phyloP scores from a whole-genome alignment of 2,888 invertebrate species.

The Cyclophora albipunctata region DNA sequence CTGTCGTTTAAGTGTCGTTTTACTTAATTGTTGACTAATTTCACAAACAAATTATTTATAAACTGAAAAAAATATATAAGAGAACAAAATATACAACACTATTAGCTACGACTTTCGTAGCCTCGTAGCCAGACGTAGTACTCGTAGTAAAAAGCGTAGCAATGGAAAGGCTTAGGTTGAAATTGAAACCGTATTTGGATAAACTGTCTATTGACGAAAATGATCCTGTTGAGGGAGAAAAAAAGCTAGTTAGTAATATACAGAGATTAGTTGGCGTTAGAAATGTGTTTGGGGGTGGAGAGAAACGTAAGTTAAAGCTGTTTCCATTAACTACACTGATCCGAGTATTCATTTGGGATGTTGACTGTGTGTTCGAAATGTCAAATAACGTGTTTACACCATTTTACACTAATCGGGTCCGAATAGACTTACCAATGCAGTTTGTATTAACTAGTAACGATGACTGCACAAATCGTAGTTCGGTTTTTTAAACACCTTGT shows the following conservation, averaged over 20 bases:
- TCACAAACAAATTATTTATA: background rate
- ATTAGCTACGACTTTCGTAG: background rate
- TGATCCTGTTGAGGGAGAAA: constrained; percentile 35
- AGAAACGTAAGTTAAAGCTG: constrained; percentile 10
- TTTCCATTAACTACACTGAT: no score
- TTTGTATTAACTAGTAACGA: no score
- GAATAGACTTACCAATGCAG: no score
- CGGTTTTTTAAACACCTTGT: no score
- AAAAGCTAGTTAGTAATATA: constrained; percentile 35
- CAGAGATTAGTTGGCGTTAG: constrained; percentile 39
- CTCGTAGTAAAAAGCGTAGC: background rate
- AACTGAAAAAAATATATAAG: background rate
- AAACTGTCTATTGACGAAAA: constrained; percentile 15
- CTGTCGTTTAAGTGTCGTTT: no score
- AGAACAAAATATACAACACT: no score
- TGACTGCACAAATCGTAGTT: no score
- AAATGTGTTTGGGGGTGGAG: constrained; percentile 40
- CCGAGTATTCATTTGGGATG: no score
- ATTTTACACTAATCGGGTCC: no score
- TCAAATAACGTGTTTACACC: no score
- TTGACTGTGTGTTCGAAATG: no score
- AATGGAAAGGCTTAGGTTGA: background rate
- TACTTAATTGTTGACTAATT: no score
- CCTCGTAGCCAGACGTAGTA: background rate
- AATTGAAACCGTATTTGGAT: constrained; percentile 1